These are phyloP conservation scores for Acrocephalus arundinaceus DNA, from an alignment of 2,113 vertebrate species.

Conservation along the genomic window DNA sequence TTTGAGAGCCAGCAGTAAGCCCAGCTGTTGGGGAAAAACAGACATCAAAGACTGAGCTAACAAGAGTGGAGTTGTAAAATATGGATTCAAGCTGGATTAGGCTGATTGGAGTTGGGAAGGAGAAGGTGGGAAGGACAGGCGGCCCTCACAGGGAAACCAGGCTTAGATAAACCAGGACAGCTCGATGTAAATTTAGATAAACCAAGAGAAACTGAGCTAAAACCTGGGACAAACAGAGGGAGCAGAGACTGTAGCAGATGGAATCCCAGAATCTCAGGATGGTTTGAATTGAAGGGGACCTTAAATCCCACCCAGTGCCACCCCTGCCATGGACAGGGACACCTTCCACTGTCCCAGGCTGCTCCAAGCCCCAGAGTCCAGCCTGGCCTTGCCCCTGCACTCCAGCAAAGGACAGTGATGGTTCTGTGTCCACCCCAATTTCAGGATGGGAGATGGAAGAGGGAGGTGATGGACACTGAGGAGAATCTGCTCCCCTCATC, in stretches of 20 bases:
- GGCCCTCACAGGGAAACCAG: background rate
- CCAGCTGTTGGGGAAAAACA: background rate
- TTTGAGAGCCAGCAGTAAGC: background rate
- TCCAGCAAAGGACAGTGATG: background rate
- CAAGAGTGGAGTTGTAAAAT: background rate
- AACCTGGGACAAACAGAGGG: background rate
- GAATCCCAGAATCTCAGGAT: background rate
- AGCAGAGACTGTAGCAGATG: rapidly evolving
- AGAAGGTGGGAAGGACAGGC: background rate
- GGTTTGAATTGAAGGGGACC: background rate
- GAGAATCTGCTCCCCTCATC: background rate
- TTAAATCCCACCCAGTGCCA: background rate
- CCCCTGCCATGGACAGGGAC: background rate
- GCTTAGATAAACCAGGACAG: background rate
- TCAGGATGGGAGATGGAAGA: background rate
- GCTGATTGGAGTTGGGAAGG: background rate
- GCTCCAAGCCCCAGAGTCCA: background rate
- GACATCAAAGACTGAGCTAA: background rate
- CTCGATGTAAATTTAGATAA: background rate
- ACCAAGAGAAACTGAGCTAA: background rate
- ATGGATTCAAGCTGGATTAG: background rate
- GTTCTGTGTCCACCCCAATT: background rate
- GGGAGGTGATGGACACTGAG: background rate
- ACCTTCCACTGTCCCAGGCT: background rate
- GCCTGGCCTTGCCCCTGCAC: background rate